A percentile compares a stretch with the other conserved stretches of the same genome.
Evolutionary conservation across 2,888 invertebrate species (phyloP).

Genomic region (Tipula unca): DNA sequence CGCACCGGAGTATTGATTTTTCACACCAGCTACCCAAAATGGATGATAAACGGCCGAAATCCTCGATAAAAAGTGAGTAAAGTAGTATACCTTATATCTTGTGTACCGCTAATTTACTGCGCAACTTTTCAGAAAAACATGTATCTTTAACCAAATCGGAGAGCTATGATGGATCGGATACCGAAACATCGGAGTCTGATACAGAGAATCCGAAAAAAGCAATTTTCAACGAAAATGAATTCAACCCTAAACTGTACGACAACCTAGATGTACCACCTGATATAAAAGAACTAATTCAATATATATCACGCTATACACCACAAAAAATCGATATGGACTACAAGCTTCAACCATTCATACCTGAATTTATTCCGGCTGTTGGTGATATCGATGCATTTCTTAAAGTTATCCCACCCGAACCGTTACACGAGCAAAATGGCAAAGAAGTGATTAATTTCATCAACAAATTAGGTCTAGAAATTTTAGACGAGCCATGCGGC

Average conservation of each 20-base stretch:
- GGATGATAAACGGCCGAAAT: slow-evolving; percentile 4
- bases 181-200: not conserved
- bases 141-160: not conserved
- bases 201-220: not conserved
- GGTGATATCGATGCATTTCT: slow-evolving; percentile 98
- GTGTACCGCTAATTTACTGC: not conserved
- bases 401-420: slow-evolving; percentile 80
- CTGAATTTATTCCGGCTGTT: slow-evolving; percentile 95
- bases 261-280: slow-evolving; percentile 73
- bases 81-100: not conserved
- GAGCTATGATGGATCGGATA: slow-evolving; percentile 17
- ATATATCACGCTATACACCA: slow-evolving; percentile 89
- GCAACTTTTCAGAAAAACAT: not conserved
- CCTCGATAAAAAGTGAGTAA: slow-evolving; percentile 14
- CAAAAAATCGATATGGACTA: slow-evolving; percentile 84
- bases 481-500: slow-evolving; percentile 83
- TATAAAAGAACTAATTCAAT: slow-evolving; percentile 86
- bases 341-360: slow-evolving; percentile 87
- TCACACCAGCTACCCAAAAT: not conserved
- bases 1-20: slow-evolving; percentile 2
- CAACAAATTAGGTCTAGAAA: slow-evolving; percentile 35
- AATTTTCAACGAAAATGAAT: slow-evolving; percentile 19
- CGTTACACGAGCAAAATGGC: slow-evolving; percentile 35
- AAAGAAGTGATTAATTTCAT: slow-evolving; percentile 52
- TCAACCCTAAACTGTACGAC: slow-evolving; percentile 69